Conservation (phyloP, 2,113 vertebrate genomes). For the Elachura formosa region DNA sequence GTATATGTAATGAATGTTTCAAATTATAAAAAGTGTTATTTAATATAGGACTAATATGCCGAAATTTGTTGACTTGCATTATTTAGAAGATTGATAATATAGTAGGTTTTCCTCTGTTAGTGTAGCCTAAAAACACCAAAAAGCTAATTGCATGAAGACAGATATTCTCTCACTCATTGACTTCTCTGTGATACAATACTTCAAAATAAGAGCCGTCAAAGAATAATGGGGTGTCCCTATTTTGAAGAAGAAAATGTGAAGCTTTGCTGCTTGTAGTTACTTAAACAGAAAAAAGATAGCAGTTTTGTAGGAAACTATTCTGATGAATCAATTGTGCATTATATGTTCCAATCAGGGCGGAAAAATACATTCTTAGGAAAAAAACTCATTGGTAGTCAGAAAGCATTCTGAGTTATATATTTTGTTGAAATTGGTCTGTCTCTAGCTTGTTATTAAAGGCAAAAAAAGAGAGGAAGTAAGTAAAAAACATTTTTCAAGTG, state of each 20-base stretch:
- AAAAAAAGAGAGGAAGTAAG: background rate
- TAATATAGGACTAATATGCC: background rate
- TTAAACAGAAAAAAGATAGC: background rate
- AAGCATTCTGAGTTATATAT: background rate
- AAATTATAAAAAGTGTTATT: background rate
- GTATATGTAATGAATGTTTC: background rate
- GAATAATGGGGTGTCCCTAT: accelerated
- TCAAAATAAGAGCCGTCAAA: background rate
- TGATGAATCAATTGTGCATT: background rate
- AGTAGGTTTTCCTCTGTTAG: background rate
- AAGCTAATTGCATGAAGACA: background rate
- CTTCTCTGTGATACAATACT: background rate
- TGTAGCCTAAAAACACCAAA: background rate
- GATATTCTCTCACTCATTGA: background rate
- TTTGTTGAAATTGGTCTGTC: slow-evolving; percentile 19
- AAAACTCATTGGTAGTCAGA: background rate
- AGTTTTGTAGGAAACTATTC: background rate
- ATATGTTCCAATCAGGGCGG: background rate
- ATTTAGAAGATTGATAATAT: background rate
- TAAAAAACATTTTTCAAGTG: slow-evolving; percentile 26
- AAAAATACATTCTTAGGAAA: background rate
- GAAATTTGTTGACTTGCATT: background rate
- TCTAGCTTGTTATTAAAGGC: slow-evolving; percentile 21
- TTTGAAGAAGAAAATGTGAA: background rate
- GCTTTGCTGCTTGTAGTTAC: background rate